Evolutionary conservation across 2,888 invertebrate species (phyloP), one percentile per base, ranked within the genome.

Genomic region (Conistra vaccinii): DNA sequence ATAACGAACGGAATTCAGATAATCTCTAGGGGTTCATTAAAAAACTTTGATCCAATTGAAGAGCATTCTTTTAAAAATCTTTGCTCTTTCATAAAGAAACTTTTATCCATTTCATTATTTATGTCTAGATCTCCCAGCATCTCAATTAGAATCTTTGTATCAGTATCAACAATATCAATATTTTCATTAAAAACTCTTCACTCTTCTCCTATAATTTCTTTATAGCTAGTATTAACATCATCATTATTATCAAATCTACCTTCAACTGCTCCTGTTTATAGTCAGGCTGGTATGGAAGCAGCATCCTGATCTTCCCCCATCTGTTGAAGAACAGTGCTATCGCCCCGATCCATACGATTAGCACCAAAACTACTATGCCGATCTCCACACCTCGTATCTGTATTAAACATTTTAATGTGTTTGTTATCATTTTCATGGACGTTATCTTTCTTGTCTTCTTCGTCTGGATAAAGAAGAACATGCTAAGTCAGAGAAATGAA

Each of bases 331-430:
- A 98, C 73, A 98, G 95, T 1, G 98, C 98, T 89, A 98, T 98
- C 39, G 98, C 98, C n/a, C 98, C 98, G 32, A 98, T 97, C 98
- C 98, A 98, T 57, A 98, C 98, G 90, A 98, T 96, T 82, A 98
- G 96, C 74, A 98, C 98, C 91, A 98, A 95, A 48, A 98, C 97
- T 75, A 98, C 98, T 91, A 99, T 98, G 84, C 98, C 98, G 89
- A 99, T 98, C 96, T 99, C 99, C 86, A 99, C 98, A 71, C 98
- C 98, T 86, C 98, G 97, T 91, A 99, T 98, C 98, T 98, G 95
- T 66, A 69, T 67, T 76, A 73, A 89, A 87, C 35, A 73, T 68
- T 58, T 45, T 17, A 42, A 71, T 58, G 7, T 20, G 23, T 42
- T 57, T 23, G 0, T 66, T 29, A 67, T 35, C n/a, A 53, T 42